Evolutionary conservation across 1,140 invertebrate genomes (phyloP).

Genomic region (Cherax quadricarinatus): DNA sequence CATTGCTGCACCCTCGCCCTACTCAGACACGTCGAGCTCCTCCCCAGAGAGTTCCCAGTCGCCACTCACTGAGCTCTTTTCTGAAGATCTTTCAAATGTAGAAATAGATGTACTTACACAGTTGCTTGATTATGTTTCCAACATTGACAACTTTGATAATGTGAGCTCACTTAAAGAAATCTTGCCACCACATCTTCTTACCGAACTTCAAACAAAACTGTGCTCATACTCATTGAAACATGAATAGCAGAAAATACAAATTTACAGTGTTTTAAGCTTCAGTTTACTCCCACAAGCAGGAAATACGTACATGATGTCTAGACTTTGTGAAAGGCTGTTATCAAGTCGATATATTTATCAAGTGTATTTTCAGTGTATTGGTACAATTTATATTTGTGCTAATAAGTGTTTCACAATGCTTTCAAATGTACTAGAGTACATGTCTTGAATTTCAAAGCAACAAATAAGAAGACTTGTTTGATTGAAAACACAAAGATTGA

Average conservation of each 20-base stretch:
- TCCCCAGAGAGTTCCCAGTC: slow-evolving; percentile 65
- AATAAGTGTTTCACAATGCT: neutral
- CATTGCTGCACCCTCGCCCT: slow-evolving; percentile 55
- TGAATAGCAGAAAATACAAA: slow-evolving; percentile 16
- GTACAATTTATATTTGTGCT: neutral
- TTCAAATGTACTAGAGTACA: neutral
- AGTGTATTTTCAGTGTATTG: neutral
- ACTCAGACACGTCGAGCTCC: slow-evolving; percentile 55
- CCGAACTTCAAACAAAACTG: slow-evolving; percentile 60
- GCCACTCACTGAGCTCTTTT: slow-evolving; percentile 42
- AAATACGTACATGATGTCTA: neutral
- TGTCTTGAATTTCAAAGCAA: neutral
- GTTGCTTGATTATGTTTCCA: slow-evolving; percentile 51
- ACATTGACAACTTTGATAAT: slow-evolving; percentile 63
- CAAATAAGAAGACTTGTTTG: too few species aligned
- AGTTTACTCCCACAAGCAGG: neutral
- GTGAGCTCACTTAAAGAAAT: slow-evolving; percentile 60
- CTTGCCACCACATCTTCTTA: slow-evolving; percentile 48
- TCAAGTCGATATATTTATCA: neutral
- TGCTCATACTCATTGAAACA: slow-evolving; percentile 62
- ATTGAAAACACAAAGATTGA: neutral
- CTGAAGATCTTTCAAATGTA: slow-evolving; percentile 57
- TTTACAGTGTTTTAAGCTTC: neutral
- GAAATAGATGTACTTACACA: slow-evolving; percentile 64
- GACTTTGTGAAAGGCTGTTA: neutral